Evolutionary conservation across 2,113 vertebrate species (phyloP), one percentile per base, ranked within the genome.

Genomic region (Anarhynchus alexandrinus): DNA sequence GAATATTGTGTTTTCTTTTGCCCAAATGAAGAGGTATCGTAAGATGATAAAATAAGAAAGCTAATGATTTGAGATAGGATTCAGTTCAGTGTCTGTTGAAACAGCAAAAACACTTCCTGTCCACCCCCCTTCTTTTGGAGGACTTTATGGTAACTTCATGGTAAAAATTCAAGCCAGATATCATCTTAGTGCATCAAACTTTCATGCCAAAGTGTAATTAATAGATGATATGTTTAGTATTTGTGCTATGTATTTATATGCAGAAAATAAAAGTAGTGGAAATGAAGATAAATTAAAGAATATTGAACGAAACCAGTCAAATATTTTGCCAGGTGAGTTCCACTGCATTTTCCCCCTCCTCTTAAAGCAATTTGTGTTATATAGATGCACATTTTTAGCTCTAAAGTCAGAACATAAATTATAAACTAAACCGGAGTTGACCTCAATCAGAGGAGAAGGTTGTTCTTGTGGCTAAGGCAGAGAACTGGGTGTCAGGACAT

Each of bases 201-300:
- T 83, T 21, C 12, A 69, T n/a, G 25, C 21, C 8, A 20, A 67
- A 62, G 36, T 2, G 0, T 85, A 51, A 71, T 42, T 66, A 82
- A 38, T 34, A 65, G n/a, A 30, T 38, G 2, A 16, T 74, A 12
- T 57, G 10, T 78, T 74, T 79, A 94, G 51, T 65, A 57, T 40
- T 88, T 93, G 10, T 94, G 76, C 81, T 76, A 4, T 59, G 3
- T 84, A 40, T 94, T 96, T 66, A 97, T 95, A 94, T 61, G 62
- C 97, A 96, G 97, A 94, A 95, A 98, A 93, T 76, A 99, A 86
- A 97, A 98, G 98, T 69, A 98, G 98, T 92, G 97, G 96, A 70
- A 97, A 49, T 77, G 99, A 99, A 34, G 99, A 99, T 69, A 99
- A 99, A 94, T 97, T 95, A 93, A 99, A 99, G 97, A 99, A 95